These are phyloP conservation scores for Ostrea edulis DNA, from an alignment of 1,140 invertebrate species.

Conservation along the genomic window DNA sequence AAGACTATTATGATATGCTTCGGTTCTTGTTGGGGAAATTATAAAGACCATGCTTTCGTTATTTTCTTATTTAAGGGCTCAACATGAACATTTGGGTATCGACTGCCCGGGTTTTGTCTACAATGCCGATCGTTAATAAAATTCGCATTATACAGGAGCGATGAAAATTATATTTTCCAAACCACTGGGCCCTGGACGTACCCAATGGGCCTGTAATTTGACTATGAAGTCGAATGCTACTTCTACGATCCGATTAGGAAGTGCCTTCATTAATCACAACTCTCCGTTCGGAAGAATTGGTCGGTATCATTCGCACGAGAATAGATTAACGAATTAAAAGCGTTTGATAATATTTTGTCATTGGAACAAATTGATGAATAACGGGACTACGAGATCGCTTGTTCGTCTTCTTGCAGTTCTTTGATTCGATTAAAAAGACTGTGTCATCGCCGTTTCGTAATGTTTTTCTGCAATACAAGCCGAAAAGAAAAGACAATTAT, in stretches of 20 bases:
- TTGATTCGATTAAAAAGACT: constrained; percentile 45
- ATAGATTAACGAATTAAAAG: constrained; percentile 56
- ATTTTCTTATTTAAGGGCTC: background rate
- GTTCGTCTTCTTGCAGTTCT: constrained; percentile 46
- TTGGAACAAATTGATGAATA: constrained; percentile 51
- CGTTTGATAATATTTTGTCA: constrained; percentile 52
- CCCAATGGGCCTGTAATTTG: constrained; percentile 58
- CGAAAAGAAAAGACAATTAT: background rate
- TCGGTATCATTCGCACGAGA: constrained; percentile 49
- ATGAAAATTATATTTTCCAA: constrained; percentile 61
- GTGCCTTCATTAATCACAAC: constrained; percentile 58
- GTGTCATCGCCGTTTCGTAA: constrained; percentile 52
- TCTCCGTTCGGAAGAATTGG: constrained; percentile 52
- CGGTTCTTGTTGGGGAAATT: background rate
- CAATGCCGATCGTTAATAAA: constrained; percentile 11
- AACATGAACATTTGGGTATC: constrained; percentile 1
- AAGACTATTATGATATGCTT: background rate
- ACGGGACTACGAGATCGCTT: constrained; percentile 40
- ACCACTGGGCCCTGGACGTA: constrained; percentile 54
- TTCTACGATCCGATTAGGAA: constrained; percentile 49
- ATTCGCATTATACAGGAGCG: constrained; percentile 19
- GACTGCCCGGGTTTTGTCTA: constrained; percentile 6
- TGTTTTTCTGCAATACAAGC: constrained; percentile 36
- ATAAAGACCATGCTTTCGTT: background rate
- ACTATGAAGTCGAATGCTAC: constrained; percentile 41